phyloP scores from a whole-genome alignment of 2,113 vertebrate species.

The Monopterus albus region DNA sequence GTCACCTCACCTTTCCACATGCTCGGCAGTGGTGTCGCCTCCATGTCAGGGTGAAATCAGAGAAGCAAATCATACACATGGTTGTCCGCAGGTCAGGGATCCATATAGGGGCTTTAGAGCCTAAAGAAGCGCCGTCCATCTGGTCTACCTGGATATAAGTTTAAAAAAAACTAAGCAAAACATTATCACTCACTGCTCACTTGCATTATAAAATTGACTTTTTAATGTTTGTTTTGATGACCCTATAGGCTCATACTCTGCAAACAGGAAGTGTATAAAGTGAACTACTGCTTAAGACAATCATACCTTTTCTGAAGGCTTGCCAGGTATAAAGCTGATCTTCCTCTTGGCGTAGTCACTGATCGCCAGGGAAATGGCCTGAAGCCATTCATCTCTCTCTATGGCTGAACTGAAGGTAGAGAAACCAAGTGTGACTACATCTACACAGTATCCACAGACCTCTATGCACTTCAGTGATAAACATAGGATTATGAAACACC shows the following conservation, averaged over 20 bases:
- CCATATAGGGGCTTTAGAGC: slow-evolving; percentile 97
- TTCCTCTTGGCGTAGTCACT: slow-evolving; percentile 92
- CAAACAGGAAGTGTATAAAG: not conserved
- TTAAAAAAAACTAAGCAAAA: not conserved
- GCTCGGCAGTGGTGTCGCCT: slow-evolving; percentile 96
- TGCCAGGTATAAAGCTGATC: slow-evolving; percentile 91
- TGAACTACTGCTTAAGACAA: too few relatives aligned
- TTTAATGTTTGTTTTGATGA: not conserved
- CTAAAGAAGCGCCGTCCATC: slow-evolving; percentile 84
- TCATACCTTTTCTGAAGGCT: slow-evolving; percentile 85
- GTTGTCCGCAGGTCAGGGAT: slow-evolving; percentile 94
- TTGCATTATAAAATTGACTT: not conserved
- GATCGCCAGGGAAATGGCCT: slow-evolving; percentile 92
- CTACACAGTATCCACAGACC: not conserved
- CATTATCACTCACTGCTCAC: not conserved
- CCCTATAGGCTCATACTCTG: not conserved
- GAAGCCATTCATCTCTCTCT: slow-evolving; percentile 95
- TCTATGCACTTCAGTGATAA: not conserved
- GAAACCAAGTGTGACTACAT: slow-evolving; percentile 5
- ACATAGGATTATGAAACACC: not conserved
- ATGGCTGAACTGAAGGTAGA: slow-evolving; percentile 85
- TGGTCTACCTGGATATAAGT: slow-evolving; percentile 74
- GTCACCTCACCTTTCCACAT: slow-evolving; percentile 90
- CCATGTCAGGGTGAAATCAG: slow-evolving; percentile 96
- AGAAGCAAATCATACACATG: slow-evolving; percentile 99